These are phyloP conservation scores for Ginglymostoma cirratum DNA, from an alignment of 2,113 vertebrate species.

Conservation along the genomic window DNA sequence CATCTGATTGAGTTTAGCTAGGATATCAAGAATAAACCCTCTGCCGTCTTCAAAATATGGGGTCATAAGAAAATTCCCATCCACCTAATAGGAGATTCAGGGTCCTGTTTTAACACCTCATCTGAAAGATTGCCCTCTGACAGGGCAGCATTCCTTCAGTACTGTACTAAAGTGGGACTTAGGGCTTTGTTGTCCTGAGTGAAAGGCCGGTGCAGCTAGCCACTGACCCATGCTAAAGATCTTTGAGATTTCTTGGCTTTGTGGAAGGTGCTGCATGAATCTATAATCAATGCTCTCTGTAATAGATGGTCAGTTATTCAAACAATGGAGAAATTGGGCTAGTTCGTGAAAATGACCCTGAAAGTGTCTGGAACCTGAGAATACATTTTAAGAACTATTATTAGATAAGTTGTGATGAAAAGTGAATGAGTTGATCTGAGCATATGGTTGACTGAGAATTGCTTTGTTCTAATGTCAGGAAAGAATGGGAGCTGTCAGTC, in stretches of 20 bases:
- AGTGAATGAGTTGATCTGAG: neutral
- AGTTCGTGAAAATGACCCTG: neutral
- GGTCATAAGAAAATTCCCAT: neutral
- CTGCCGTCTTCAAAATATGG: neutral
- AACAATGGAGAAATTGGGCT: neutral
- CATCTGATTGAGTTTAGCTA: too few relatives aligned
- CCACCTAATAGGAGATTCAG: too few relatives aligned
- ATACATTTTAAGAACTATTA: neutral
- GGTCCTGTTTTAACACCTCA: neutral
- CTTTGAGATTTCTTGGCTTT: neutral
- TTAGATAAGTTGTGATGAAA: neutral
- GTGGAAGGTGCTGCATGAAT: neutral
- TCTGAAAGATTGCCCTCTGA: too few relatives aligned
- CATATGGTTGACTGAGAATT: neutral
- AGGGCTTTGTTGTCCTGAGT: too few relatives aligned
- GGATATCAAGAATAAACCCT: neutral
- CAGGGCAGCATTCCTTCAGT: too few relatives aligned
- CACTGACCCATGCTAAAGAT: neutral
- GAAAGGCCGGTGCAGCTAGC: neutral
- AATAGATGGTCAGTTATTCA: neutral
- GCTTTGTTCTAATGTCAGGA: neutral
- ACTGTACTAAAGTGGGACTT: neutral
- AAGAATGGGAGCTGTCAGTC: neutral
- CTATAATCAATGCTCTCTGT: neutral
- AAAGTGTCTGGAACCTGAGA: neutral